phyloP scores from a whole-genome alignment of 2,113 vertebrate species.

The Alces alces region DNA sequence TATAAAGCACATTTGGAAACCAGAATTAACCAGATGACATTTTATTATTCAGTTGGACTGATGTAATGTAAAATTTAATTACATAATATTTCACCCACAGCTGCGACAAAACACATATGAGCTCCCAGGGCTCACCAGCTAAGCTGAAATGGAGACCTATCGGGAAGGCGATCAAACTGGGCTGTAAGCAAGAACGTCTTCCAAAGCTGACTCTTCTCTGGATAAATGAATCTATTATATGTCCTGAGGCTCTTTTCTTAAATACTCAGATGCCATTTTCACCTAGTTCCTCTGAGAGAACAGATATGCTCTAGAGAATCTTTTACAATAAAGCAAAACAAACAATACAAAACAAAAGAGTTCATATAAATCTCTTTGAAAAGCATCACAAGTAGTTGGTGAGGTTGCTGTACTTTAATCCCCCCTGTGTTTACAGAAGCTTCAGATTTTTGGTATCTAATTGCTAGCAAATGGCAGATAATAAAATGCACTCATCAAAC shows the following conservation, averaged over 20 bases:
- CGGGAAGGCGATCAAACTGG: neutral
- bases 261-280: conserved; percentile 37
- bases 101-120: conserved; percentile 47
- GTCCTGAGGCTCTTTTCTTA: conserved; percentile 19
- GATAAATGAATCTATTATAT: conserved; percentile 15
- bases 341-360: neutral
- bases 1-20: conserved; percentile 72
- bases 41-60: conserved; percentile 68
- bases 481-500: conserved; percentile 59
- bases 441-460: conserved; percentile 51
- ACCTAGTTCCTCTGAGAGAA: conserved; percentile 46
- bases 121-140: neutral
- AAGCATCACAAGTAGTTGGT: neutral
- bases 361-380: neutral
- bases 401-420: conserved; percentile 23
- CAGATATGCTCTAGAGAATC: neutral
- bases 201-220: neutral
- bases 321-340: conserved; percentile 18
- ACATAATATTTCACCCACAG: conserved; percentile 60
- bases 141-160: neutral
- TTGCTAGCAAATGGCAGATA: conserved; percentile 53
- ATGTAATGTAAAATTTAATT: conserved; percentile 71
- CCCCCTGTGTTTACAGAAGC: conserved; percentile 34
- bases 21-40: conserved; percentile 67
- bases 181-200: neutral